phyloP scores from a whole-genome alignment of 2,888 invertebrate species.

The Aphodius sticticus region DNA sequence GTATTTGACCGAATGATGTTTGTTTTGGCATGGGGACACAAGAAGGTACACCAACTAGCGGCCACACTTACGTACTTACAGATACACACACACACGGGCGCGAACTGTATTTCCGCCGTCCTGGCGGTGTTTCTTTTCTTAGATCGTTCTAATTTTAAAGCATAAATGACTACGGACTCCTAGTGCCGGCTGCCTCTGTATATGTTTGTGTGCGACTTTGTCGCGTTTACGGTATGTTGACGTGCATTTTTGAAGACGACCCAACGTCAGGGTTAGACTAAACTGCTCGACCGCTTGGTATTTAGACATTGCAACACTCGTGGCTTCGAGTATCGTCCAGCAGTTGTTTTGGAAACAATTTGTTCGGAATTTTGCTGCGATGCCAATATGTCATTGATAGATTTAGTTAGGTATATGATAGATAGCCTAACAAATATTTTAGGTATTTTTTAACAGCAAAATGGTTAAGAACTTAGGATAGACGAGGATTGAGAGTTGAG shows the following conservation, averaged over 20 bases:
- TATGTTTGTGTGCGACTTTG: background rate
- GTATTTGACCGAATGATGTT: background rate
- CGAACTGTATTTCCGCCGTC: background rate
- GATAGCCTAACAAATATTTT: no score
- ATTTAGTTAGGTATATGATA: background rate
- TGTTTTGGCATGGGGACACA: background rate
- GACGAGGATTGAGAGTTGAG: no score
- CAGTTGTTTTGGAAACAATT: background rate
- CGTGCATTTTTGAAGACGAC: conserved; percentile 4
- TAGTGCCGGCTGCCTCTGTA: background rate
- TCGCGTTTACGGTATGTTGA: background rate
- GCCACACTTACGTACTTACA: background rate
- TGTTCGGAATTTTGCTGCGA: background rate
- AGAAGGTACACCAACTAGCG: background rate
- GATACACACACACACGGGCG: background rate
- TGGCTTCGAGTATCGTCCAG: background rate
- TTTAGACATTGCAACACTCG: background rate
- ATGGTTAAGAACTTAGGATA: no score
- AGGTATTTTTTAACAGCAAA: no score
- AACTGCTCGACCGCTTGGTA: background rate
- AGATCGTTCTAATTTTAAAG: background rate
- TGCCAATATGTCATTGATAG: background rate
- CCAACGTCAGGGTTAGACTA: background rate
- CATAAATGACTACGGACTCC: background rate
- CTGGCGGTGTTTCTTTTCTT: background rate